Conservation (phyloP, 2,797 vertebrate genomes). For the Apogon hyalosoma region DNA sequence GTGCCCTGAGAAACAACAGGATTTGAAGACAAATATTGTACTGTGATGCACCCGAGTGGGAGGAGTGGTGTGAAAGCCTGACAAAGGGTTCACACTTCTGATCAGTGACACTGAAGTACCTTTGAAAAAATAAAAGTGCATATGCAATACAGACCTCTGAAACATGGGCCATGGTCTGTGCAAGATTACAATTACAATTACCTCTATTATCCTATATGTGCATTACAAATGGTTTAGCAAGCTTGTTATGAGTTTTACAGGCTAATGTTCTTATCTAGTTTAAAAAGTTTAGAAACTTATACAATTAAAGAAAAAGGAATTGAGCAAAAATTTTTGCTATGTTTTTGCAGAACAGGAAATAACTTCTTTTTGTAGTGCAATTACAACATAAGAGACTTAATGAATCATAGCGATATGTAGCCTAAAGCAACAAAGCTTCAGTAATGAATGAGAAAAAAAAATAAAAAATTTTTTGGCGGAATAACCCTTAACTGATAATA, state of each 20-base stretch:
- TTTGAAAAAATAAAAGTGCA: neutral
- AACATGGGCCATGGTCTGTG: no score
- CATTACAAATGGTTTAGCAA: neutral
- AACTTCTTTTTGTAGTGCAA: constrained; percentile 39
- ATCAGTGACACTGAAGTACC: neutral
- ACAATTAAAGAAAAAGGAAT: constrained; percentile 40
- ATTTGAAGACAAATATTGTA: constrained; percentile 47
- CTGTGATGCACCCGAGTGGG: constrained; percentile 37
- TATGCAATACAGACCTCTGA: constrained; percentile 19
- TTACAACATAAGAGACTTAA: constrained; percentile 56
- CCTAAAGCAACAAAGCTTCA: constrained; percentile 33
- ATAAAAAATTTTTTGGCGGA: constrained; percentile 3
- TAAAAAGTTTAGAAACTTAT: constrained; percentile 12
- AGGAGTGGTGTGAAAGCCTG: constrained; percentile 28
- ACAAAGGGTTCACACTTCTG: constrained; percentile 37
- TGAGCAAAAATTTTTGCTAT: constrained; percentile 38
- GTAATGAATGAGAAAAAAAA: constrained; percentile 20
- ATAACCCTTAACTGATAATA: neutral
- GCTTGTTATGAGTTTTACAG: neutral
- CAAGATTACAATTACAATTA: no score
- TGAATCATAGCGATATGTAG: constrained; percentile 34
- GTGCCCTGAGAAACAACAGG: constrained; percentile 37
- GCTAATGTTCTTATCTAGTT: neutral
- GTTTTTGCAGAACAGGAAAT: constrained; percentile 30
- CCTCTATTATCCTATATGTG: neutral